phyloP scores from a whole-genome alignment of 2,113 vertebrate genomes.

The Lanius ludovicianus region DNA sequence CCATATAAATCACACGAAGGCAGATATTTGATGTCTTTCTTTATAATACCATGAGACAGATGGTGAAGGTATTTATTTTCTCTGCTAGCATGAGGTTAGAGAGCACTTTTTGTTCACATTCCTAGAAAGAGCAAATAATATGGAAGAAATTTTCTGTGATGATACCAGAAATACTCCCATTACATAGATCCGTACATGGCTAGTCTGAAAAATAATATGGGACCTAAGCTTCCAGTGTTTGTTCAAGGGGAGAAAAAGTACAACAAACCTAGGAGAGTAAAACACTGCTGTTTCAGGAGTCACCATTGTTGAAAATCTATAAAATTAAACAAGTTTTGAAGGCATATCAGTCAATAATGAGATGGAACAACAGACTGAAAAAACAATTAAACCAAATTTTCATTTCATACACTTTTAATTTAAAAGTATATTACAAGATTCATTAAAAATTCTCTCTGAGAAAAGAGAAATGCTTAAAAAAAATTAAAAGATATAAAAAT shows the following conservation, averaged over 20 bases:
- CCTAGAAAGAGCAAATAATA: background rate
- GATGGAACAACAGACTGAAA: background rate
- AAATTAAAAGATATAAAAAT: background rate
- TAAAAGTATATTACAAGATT: background rate
- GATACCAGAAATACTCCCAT: background rate
- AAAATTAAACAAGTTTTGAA: background rate
- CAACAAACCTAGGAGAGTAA: background rate
- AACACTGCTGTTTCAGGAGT: background rate
- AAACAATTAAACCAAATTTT: background rate
- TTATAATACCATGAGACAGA: background rate
- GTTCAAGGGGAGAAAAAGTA: background rate
- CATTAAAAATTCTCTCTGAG: background rate
- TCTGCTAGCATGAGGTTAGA: background rate
- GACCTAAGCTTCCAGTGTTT: background rate
- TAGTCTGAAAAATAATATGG: background rate
- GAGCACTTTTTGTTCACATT: accelerated
- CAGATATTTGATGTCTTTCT: background rate
- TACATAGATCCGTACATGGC: background rate
- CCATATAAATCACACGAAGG: background rate
- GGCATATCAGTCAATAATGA: background rate
- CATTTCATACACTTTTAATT: background rate
- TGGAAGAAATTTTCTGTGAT: background rate
- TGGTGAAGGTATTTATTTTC: background rate
- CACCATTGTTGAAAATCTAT: background rate
- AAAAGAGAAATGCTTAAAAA: background rate